Percentiles rank a stretch among this genome's conserved stretches.
Conservation (phyloP, 2,888 invertebrate species). For the Andrena marginata region DNA sequence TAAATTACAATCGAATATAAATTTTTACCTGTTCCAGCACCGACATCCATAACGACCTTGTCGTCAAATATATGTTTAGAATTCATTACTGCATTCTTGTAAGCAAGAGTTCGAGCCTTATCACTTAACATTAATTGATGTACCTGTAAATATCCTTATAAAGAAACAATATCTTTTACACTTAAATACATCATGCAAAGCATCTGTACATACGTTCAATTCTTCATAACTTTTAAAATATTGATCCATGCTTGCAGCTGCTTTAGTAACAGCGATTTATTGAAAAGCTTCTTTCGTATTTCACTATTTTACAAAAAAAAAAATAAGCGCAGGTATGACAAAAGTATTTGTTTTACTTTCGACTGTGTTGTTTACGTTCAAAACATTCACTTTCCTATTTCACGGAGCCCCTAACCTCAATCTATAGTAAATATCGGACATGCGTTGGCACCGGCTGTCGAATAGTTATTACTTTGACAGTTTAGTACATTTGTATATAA, state of each 20-base stretch:
- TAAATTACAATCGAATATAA: neutral
- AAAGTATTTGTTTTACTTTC: neutral
- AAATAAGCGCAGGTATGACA: neutral
- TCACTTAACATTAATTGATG: constrained; percentile 94
- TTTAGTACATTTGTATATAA: neutral
- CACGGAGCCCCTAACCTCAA: constrained; percentile 27
- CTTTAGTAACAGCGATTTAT: neutral
- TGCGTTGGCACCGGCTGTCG: no score
- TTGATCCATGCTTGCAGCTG: constrained; percentile 75
- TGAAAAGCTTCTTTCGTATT: neutral
- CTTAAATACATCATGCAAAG: constrained; percentile 13
- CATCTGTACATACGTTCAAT: constrained; percentile 88
- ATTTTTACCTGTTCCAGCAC: constrained; percentile 90
- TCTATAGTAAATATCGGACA: neutral
- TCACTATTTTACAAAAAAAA: neutral
- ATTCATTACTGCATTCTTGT: constrained; percentile 91
- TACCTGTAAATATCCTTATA: constrained; percentile 86
- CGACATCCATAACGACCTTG: constrained; percentile 94
- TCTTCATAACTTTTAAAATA: constrained; percentile 92
- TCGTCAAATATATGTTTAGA: constrained; percentile 89
- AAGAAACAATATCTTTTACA: constrained; percentile 8
- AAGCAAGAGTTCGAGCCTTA: constrained; percentile 91
- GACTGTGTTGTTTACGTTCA: neutral
- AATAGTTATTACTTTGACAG: no score
- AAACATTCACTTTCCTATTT: neutral